Conservation (phyloP, 1,140 invertebrate genomes). For the Camponotus pennsylvanicus region DNA sequence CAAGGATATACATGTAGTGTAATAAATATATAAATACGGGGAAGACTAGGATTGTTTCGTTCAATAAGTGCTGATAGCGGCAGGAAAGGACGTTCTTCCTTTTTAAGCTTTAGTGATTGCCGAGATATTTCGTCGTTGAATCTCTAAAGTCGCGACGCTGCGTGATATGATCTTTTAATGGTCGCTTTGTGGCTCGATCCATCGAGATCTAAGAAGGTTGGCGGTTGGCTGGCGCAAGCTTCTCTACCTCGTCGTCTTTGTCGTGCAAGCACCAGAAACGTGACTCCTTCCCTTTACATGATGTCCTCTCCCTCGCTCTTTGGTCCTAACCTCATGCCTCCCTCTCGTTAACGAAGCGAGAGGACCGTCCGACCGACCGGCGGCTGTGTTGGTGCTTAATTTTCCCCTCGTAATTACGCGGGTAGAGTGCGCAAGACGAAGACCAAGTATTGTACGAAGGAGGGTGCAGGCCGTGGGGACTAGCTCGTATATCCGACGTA, state of each 20-base stretch:
- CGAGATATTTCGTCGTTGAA: conserved; percentile 74
- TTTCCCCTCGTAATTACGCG: conserved; percentile 85
- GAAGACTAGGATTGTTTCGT: neutral
- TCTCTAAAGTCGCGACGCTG: conserved; percentile 78
- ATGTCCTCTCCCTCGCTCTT: conserved; percentile 69
- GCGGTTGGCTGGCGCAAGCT: conserved; percentile 74
- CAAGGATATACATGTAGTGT: neutral
- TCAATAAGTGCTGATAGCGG: conserved; percentile 50
- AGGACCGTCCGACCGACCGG: conserved; percentile 81
- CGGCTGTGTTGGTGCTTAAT: conserved; percentile 85
- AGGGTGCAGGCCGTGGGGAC: conserved; percentile 73
- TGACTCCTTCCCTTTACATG: conserved; percentile 76
- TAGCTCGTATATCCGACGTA: conserved; percentile 73
- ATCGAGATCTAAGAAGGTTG: conserved; percentile 83
- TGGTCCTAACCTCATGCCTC: conserved; percentile 49
- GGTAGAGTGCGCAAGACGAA: conserved; percentile 76
- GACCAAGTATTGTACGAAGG: conserved; percentile 75
- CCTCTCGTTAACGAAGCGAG: conserved; percentile 79
- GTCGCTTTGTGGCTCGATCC: conserved; percentile 85
- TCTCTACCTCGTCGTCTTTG: conserved; percentile 79
- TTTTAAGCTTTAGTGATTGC: conserved; percentile 62
- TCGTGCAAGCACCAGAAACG: conserved; percentile 76
- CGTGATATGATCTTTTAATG: conserved; percentile 87
- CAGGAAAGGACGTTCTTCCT: conserved; percentile 68
- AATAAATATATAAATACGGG: neutral